These are phyloP conservation scores for Capromys pilorides DNA, from an alignment of 2,797 vertebrate species.

Conservation along the genomic window DNA sequence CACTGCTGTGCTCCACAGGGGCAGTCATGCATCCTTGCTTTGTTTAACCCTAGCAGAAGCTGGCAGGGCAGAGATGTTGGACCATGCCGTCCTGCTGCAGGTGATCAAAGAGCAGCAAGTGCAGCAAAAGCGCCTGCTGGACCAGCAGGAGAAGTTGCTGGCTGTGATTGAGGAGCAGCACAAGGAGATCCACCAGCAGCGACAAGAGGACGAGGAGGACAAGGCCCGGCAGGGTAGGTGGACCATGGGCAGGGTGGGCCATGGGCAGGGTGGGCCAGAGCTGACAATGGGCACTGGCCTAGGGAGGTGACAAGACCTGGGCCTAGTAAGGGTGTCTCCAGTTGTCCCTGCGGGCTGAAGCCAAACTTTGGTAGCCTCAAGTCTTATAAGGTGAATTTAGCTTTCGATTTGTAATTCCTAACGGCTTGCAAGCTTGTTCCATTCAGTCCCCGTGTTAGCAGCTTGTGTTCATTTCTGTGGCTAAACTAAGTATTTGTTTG, in stretches of 20 bases:
- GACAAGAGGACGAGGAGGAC: slow-evolving; percentile 89
- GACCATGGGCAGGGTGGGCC: not conserved
- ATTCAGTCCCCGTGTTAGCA: not conserved
- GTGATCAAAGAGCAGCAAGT: slow-evolving; percentile 97
- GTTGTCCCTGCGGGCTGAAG: not conserved
- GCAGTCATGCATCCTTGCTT: not conserved
- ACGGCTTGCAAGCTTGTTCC: not conserved
- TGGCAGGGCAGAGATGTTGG: slow-evolving; percentile 87
- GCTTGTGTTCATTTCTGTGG: accelerated
- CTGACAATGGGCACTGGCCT: accelerated
- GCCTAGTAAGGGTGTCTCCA: no score
- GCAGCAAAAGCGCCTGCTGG: slow-evolving; percentile 96
- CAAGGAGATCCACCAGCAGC: slow-evolving; percentile 97
- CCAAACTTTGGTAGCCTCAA: not conserved
- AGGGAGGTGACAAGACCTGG: not conserved
- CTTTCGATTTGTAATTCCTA: no score
- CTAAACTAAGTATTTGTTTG: not conserved
- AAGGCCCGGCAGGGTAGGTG: slow-evolving; percentile 72
- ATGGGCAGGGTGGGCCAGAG: not conserved
- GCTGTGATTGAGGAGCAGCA: slow-evolving; percentile 97
- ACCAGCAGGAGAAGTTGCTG: slow-evolving; percentile 97
- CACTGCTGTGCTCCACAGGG: accelerated
- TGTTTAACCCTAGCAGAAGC: slow-evolving; percentile 83
- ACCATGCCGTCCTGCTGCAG: slow-evolving; percentile 93
- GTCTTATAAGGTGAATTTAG: no score